phyloP scores from a whole-genome alignment of 2,888 invertebrate species.

The Nezara viridula region DNA sequence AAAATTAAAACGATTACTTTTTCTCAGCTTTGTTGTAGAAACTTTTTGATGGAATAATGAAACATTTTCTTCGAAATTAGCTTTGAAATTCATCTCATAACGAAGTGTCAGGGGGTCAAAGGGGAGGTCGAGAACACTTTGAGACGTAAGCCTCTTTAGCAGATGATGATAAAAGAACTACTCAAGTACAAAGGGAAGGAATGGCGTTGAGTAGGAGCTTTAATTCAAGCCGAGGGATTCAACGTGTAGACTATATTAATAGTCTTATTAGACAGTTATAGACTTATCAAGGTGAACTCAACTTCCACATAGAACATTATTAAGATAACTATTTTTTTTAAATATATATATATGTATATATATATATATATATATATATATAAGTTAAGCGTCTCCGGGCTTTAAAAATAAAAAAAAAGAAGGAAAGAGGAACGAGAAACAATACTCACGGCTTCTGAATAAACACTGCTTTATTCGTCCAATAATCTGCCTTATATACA shows the following conservation, averaged over 20 bases:
- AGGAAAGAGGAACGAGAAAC: no score
- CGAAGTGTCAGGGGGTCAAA: neutral
- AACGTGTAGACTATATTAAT: neutral
- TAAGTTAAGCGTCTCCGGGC: no score
- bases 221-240: neutral
- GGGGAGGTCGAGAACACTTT: neutral
- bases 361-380: no score
- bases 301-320: neutral
- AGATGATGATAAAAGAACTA: neutral
- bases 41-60: neutral
- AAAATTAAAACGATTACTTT: neutral
- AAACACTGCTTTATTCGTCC: no score
- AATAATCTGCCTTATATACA: no score
- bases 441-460: no score
- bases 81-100: conserved; percentile 3
- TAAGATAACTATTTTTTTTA: no score
- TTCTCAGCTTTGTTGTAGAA: neutral
- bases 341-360: no score
- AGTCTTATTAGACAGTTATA: conserved; percentile 14
- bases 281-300: neutral
- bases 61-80: neutral
- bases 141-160: neutral
- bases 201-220: neutral
- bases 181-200: conserved; percentile 6
- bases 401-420: no score